Percentiles rank a stretch among this genome's conserved stretches.
Conservation (phyloP, 2,888 invertebrate genomes). For the Ormyrus thymus region DNA sequence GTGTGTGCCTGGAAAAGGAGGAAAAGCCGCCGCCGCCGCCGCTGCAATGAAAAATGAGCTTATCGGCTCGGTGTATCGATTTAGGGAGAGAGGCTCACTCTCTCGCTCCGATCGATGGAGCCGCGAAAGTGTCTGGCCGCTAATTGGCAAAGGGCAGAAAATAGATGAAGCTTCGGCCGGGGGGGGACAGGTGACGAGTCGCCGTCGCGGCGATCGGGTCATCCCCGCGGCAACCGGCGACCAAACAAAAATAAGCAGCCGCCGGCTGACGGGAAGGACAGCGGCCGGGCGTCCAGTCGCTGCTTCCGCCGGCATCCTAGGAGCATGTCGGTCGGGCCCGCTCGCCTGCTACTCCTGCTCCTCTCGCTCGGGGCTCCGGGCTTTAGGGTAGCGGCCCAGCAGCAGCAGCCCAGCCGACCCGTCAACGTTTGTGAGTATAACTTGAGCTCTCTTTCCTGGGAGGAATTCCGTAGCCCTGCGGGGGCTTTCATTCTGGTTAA, state of each 20-base stretch:
- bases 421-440: constrained; percentile 49
- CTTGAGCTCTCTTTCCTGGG: background rate
- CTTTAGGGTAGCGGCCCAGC: background rate
- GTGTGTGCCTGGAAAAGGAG: background rate
- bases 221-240: constrained; percentile 73
- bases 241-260: constrained; percentile 65
- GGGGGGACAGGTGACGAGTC: background rate
- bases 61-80: no score
- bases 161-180: background rate
- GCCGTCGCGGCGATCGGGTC: constrained; percentile 66
- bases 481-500: no score
- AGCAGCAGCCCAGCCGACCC: constrained; percentile 14
- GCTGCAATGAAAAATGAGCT: no score
- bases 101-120: constrained; percentile 27
- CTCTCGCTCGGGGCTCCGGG: background rate
- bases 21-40: no score
- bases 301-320: background rate
- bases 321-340: constrained; percentile 9
- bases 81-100: no score
- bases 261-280: background rate
- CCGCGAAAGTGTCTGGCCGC: background rate
- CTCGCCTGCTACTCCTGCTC: background rate
- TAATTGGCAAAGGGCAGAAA: no score
- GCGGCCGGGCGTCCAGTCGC: background rate
- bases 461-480: no score